Base-by-base conservation (phyloP, 1,140 invertebrate genomes). In the Tetramorium alpestre region DNA sequence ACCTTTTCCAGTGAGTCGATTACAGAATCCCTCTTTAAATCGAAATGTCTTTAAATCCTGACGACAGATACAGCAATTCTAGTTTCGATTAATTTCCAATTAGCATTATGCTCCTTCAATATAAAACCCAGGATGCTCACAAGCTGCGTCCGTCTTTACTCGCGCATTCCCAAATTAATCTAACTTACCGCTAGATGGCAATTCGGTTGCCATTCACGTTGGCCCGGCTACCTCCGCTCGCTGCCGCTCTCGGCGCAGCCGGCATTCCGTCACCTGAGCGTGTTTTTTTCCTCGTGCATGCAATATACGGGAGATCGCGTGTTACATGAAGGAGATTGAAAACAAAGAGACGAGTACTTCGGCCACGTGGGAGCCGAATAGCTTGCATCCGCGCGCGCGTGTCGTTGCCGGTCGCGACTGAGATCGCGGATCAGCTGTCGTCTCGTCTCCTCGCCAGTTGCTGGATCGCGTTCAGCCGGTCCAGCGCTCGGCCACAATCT, bases 281-380 rank as follows among this genome's bases (percentile, higher is more conserved):
- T n/a, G 13, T 70, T 73, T 82, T 33, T 44, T 72, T 10, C 33
- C 25, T 38, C 60, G 60, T 60, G 22, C 13, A 22, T 25, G 22
- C 33, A 3, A 58, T 41, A 82, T 44, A 58, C 25, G 41, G 25
- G 49, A 58, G 18, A 6, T 33, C 18, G 41, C 16, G 25, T 56
- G 62, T 80, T 69, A 51, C 49, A 41, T 28, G 64, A 81, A 47
- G 64, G 22, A 81, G 56, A 81, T 69, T 69, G 49, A 70, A 70
- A 69, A 69, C 47, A 80, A 69, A 80, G 56, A 69, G 18, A 11
- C 44, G 25, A n/a, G 0, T 49, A 41, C 1, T 25, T 2, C 33
- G 33, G 10, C 13, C 47, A 69, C 28, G n/a, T 41, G 18, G 5
- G 3, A n/a, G 8, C 13, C 28, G 28, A 22, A 18, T 2, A 18